Base-by-base conservation (phyloP, 2,888 invertebrate species). In the Hecatera dysodea region DNA sequence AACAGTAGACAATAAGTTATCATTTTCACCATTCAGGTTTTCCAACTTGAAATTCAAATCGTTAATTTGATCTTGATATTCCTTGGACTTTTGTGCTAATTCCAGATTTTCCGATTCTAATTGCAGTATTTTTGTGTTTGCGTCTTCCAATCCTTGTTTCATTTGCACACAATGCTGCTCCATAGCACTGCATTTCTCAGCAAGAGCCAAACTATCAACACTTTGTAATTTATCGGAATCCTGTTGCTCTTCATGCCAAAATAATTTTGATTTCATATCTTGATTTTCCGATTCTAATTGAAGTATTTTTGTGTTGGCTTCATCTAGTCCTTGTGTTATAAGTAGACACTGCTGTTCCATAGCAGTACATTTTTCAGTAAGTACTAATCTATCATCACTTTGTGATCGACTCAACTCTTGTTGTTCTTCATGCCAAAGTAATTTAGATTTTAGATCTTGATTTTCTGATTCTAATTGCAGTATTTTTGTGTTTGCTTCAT, bases 1-100 rank as follows among this genome's bases (percentile, higher is more conserved):
- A 24, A 96, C 94, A 48, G 92, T 94, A 36, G 95, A 95, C 15
- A 96, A 82, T 67, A 96, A 88, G 83, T 91, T 91, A 84, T 96
- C 93, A 88, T 95, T 95, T 90, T 95, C 94, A 67, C 88, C 84
- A 81, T 96, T 95, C 39, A 96, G 87, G 62, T 94, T 90, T 78
- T 90, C 85, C 22, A 95, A 78, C 81, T 93, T 94, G 46, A 78
- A 76, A 75, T 92, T 92, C 17, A 96, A 79, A 56, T 93, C 92
- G n/a, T 81, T 80, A 59, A 94, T 89, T 87, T 91, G 87, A 39
- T 85, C 76, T 68, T 90, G 85, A 81, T 91, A 89, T 50, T 87
- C 82, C 44, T 78, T 76, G 19, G 84, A 73, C 71, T 88, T 89
- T 52, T 86, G 69, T n/a, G 73, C 29, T n/a, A 91, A 68, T 63